These are phyloP conservation scores for Zapornia atra DNA, from an alignment of 2,113 vertebrate genomes.

Conservation along the genomic window DNA sequence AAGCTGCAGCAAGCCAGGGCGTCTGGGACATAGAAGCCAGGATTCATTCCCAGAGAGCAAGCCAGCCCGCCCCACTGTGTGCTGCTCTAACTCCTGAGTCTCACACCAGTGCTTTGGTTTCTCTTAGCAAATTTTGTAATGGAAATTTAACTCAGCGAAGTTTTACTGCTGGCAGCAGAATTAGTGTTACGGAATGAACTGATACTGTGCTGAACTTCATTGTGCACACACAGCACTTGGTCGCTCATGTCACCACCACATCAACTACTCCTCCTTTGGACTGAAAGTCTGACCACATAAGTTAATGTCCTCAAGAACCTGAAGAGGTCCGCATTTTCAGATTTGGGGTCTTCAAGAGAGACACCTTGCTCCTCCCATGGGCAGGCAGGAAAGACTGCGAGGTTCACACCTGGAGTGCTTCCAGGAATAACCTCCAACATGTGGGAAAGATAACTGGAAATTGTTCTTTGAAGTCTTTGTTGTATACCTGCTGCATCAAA, in stretches of 20 bases:
- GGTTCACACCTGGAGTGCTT: accelerated
- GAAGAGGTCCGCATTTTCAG: not conserved
- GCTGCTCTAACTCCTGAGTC: not conserved
- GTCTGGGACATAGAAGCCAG: not conserved
- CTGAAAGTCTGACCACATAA: not conserved
- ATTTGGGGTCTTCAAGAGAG: not conserved
- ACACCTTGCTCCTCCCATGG: not conserved
- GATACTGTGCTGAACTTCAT: not conserved
- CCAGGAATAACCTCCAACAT: accelerated
- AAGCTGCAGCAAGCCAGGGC: not conserved
- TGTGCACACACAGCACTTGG: not conserved
- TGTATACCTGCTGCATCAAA: not conserved
- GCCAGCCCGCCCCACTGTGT: accelerated
- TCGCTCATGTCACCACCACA: not conserved
- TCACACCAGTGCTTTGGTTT: not conserved
- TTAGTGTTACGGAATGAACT: not conserved
- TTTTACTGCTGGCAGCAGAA: not conserved
- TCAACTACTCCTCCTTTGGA: not conserved
- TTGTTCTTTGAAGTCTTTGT: not conserved
- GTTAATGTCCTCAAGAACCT: not conserved
- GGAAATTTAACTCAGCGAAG: not conserved
- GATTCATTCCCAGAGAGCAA: not conserved
- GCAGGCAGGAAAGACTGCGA: not conserved
- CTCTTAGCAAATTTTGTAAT: not conserved
- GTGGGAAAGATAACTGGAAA: not conserved